These are phyloP conservation scores for Calliphora vomitoria DNA, from an alignment of 2,888 invertebrate species.

Conservation along the genomic window DNA sequence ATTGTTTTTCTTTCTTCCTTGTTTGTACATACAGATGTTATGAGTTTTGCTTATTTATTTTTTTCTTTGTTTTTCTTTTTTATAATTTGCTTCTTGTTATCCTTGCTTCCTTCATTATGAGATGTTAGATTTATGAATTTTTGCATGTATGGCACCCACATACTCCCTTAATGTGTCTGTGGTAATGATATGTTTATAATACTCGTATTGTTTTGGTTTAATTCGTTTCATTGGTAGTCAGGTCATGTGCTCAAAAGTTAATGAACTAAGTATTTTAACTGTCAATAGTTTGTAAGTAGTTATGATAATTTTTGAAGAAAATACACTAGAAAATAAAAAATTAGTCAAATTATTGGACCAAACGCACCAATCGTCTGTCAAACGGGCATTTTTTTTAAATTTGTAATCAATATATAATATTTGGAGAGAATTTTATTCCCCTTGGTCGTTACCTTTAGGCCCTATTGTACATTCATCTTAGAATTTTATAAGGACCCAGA, in stretches of 20 bases:
- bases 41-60: conserved; percentile 36
- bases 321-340: background rate
- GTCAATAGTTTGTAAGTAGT: background rate
- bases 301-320: background rate
- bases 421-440: too few relatives aligned
- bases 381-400: too few relatives aligned
- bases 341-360: background rate
- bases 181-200: conserved; percentile 4
- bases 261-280: conserved; percentile 53
- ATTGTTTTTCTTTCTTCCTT: background rate
- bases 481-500: too few relatives aligned
- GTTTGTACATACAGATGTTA: background rate
- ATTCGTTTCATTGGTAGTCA: background rate
- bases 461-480: too few relatives aligned
- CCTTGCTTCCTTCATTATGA: background rate
- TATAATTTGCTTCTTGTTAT: background rate
- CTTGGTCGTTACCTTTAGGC: too few relatives aligned
- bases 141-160: conserved; percentile 3
- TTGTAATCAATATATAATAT: too few relatives aligned
- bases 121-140: conserved; percentile 3
- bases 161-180: conserved; percentile 5
- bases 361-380: background rate
- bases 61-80: background rate
- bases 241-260: conserved; percentile 54
- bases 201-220: conserved; percentile 15